phyloP scores from a whole-genome alignment of 2,888 invertebrate species.

The Noctuana brunneofusca region DNA sequence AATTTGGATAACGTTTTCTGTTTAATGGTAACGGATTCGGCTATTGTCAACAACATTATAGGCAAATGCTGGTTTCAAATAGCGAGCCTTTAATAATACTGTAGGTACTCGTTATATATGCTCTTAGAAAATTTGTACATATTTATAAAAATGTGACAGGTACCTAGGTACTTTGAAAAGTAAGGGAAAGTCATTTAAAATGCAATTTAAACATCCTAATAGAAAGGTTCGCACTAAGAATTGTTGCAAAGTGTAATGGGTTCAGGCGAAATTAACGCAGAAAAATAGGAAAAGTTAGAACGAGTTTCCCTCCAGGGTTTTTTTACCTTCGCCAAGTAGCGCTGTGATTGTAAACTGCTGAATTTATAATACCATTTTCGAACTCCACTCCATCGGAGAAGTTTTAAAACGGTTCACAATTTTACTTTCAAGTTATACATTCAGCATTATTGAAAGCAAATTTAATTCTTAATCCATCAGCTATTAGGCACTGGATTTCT shows the following conservation, averaged over 20 bases:
- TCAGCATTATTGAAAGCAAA: constrained; percentile 49
- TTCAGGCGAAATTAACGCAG: constrained; percentile 73
- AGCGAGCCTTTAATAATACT: no score
- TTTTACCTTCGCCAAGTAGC: constrained; percentile 74
- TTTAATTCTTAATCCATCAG: constrained; percentile 47
- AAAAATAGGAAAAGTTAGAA: constrained; percentile 83
- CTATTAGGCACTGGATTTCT: constrained; percentile 10
- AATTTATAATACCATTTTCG: constrained; percentile 83
- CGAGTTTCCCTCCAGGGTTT: constrained; percentile 77
- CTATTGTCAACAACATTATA: no score
- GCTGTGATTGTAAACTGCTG: constrained; percentile 82
- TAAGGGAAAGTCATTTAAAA: constrained; percentile 68
- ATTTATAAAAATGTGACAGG: background rate
- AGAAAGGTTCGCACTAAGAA: constrained; percentile 59
- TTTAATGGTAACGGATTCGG: no score
- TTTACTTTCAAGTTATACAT: constrained; percentile 68
- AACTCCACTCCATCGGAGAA: constrained; percentile 79
- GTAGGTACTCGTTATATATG: no score
- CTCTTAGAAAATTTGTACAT: background rate
- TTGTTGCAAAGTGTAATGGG: constrained; percentile 82
- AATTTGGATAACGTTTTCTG: no score
- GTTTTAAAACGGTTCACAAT: constrained; percentile 77
- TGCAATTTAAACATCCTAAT: constrained; percentile 75
- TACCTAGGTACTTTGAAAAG: constrained; percentile 8
- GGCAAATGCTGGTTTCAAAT: no score